Evolutionary conservation across 2,888 invertebrate species (phyloP), one percentile per base, ranked within the genome.

Genomic region (Mythimna loreyi): DNA sequence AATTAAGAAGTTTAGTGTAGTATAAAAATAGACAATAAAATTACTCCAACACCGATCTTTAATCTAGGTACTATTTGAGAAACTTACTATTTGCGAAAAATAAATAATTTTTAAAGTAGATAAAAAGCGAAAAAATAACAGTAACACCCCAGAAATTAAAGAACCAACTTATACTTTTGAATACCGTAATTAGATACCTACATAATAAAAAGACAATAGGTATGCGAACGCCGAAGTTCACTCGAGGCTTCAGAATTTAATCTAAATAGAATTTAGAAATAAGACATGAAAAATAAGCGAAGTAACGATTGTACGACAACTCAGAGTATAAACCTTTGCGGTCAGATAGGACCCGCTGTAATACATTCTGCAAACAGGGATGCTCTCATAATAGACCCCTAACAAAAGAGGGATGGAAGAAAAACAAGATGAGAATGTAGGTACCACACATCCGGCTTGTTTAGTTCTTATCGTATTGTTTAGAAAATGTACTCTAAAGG

Each of bases 341-440:
- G 76, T 70, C 69, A 66, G 82, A 87, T 84, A 77, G 85, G 82
- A 82, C 85, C 33, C 43, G 19, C 69, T 64, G 85, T 90, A 88
- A 89, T 88, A 89, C 87, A 83, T 85, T 88, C 81, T 67, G 81
- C 86, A 88, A 90, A 90, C 89, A 88, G 80, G 85, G 86, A 82
- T 82, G 81, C 85, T 78, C 86, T 86, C 83, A 90, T 89, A 90
- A 89, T 86, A 88, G 85, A 87, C 86, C 82, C 77, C 82, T 83
- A 75, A 88, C 85, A 89, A 89, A 85, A 82, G 86, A 64, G 80
- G 82, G 73, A 85, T 82, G 80, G 83, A 89, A 86, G 84, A 86
- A 84, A 89, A 85, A 87, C 81, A 85, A 78, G 81, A 89, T 84
- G 82, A 81, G 80, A 78, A 78, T 78, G 76, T 16, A 19, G 40